Evolutionary conservation across 53 echinoderm and acorn worm genomes (phyloP), one percentile per base, ranked within the genome.

Genomic region (Apostichopus leukothele): DNA sequence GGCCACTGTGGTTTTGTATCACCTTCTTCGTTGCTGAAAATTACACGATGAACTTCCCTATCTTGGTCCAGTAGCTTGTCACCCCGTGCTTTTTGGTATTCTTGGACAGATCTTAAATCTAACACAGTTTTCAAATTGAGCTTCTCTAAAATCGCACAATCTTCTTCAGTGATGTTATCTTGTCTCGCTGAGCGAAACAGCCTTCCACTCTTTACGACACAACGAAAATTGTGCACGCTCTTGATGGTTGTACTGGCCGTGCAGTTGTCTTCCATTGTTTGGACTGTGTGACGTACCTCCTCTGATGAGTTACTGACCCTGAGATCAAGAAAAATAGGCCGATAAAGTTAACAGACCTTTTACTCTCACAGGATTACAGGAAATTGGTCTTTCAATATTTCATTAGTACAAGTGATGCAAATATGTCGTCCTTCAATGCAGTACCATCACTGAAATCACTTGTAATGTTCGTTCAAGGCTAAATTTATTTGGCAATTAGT

Each of bases 181-280:
- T 94, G 94, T 27, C 92, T 88, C 20, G 94, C 91, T 6, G 96
- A 94, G 53, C 96, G 89, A 76, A 87, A 95, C 55, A 94, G 86
- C 86, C 89, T 93, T 14, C 91, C 89, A 13, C 71, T 60, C 26
- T 67, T 20, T 55, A 92, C 93, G n/a, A 96, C 92, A 75, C 89
- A 88, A 27, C 96, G 89, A 57, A 96, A 92, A 73, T 96, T 96
- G 10, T 92, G 89, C 4, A 96, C 80, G 1, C 92, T 92, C 55
- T 88, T 89, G 23, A 96, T 67, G 5, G 93, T 60, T 63, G 52
- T 19, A 67, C 52, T 27, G 20, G 25, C 39, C 2, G 39, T 39
- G 39, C 3, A 3, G 39, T 39, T 10, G 77, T 76, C 16, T 26
- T 71, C 71, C 71, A 71, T 71, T 26, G 77, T 39, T 12, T 3